Base-by-base conservation (phyloP, 2,888 invertebrate species). In the Pimpla rufipes region DNA sequence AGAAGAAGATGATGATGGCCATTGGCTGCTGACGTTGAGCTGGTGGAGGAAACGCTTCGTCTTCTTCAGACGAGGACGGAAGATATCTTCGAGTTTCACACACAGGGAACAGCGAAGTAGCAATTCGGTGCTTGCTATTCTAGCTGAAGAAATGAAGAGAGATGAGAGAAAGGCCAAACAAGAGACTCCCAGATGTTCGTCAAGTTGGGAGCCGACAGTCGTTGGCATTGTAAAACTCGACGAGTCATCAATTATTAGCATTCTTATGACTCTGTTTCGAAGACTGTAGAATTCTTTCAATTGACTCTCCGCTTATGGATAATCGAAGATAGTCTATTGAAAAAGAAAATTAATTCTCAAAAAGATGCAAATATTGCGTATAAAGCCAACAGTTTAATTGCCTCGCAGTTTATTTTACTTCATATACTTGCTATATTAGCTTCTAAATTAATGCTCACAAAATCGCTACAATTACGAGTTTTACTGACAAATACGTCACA, bases 181-280 rank as follows among this genome's bases (percentile, higher is more conserved):
- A 73, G 75, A 75, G 73, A 71, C 67, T 74, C 67, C 79, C 79
- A 83, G 76, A 83, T 83, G 83, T 79, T 83, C 67, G 37, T 37
- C n/a, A 50, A 40, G 50, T 52, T 45, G 10, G 37, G 40, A 57
- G 23, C 16, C 2, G 11, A 52, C 68, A 75, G 74, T 42, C 40
- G 75, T 79, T 75, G 78, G 74, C 74, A 82, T n/a, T 29, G 23
- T 37, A 47, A 62, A 6, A 45, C 11, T 57, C 2, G 2, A 7
- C 2, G 23, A 52, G 29, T 52, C 42, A 59, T 59, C 35, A 45
- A 37, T 40, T n/a, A 16, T 73, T 10, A 45, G 1, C 29, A 45
- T 59, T 4, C 13, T 37, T 62, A 16, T 35, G 35, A 0, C 13
- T 16, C 7, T 59, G 13, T 16, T 7, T 35, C 6, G 0, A n/a